Conservation (phyloP, 2,888 invertebrate species). For the Strigamia transsilvanica region DNA sequence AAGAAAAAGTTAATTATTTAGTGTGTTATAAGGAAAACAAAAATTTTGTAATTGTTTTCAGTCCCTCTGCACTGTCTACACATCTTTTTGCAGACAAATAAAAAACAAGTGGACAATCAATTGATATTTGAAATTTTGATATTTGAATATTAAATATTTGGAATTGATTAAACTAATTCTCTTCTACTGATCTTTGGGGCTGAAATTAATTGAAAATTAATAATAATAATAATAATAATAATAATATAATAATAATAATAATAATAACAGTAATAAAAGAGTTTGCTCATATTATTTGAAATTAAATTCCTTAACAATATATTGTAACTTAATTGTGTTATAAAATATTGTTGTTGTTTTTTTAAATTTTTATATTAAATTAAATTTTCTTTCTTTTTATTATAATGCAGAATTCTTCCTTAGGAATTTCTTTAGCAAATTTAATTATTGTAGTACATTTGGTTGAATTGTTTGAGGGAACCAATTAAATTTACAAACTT, state of each 20-base stretch:
- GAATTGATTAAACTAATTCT: not conserved
- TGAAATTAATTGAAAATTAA: conserved; percentile 18
- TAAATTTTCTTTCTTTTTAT: not conserved
- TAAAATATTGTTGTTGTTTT: not conserved
- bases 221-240: not conserved
- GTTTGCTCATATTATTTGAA: conserved; percentile 28
- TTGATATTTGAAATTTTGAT: conserved; percentile 18
- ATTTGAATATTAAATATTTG: not conserved
- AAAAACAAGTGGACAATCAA: conserved; percentile 32
- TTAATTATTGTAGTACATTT: conserved; percentile 29
- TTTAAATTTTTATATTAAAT: not conserved
- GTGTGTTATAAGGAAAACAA: not conserved
- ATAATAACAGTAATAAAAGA: not conserved
- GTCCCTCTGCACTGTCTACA: conserved; percentile 9
- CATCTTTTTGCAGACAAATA: not conserved
- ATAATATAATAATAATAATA: not conserved
- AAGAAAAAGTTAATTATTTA: not conserved
- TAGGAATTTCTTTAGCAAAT: conserved; percentile 37
- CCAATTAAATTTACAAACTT: not conserved
- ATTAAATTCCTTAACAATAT: not conserved
- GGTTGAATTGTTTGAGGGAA: not conserved
- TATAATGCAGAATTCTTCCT: conserved; percentile 32
- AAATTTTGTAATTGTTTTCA: conserved; percentile 18
- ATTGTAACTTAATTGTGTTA: not conserved
- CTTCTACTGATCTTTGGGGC: not conserved